Base-by-base conservation (phyloP, 2,113 vertebrate genomes). In the Cebidichthys violaceus region DNA sequence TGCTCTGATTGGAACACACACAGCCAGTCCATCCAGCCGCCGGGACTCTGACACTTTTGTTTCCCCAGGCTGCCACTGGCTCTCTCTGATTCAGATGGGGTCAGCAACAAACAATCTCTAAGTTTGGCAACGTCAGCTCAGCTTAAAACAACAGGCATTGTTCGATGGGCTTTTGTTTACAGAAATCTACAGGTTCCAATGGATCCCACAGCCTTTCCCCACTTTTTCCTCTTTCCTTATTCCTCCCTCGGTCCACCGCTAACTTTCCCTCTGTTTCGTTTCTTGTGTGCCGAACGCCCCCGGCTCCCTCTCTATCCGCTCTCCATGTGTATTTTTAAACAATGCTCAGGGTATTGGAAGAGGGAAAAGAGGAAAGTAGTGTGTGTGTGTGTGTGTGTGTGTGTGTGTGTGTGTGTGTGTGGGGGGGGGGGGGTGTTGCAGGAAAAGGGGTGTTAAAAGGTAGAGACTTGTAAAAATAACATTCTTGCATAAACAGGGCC, bases 91-190 rank as follows among this genome's bases (percentile, higher is more conserved):
- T 94, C 87, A 92, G 79, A 93, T 86, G 73, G 55, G 77, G 90
- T 95, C 94, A 95, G 94, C 94, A 93, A 94, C 93, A 94, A 95
- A 94, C 94, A 91, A 94, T 92, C 89, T 95, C 92, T 90, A 93
- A 94, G 92, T 93, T 90, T 84, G 91, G 87, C 93, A 82, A 83
- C 70, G 92, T 95, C 94, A 94, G 94, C 94, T 90, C 76, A 33
- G 86, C 90, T 90, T 94, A 90, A 95, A 94, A 95, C 93, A 95
- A 94, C 94, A 94, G 81, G 33, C 88, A 92, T 93, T 94, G 94
- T 95, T 72, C 61, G 9, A 50, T 31, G 0, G 50, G 68, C 87
- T 92, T 90, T 93, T 93, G 93, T 94, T 92, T 85, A 92, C 87
- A 81, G 67, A 94, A 91, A 92, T 90, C 81, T 88, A 90, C 87